Base-by-base conservation (phyloP, 2,113 vertebrate genomes). In the Tachysurus fulvidraco region DNA sequence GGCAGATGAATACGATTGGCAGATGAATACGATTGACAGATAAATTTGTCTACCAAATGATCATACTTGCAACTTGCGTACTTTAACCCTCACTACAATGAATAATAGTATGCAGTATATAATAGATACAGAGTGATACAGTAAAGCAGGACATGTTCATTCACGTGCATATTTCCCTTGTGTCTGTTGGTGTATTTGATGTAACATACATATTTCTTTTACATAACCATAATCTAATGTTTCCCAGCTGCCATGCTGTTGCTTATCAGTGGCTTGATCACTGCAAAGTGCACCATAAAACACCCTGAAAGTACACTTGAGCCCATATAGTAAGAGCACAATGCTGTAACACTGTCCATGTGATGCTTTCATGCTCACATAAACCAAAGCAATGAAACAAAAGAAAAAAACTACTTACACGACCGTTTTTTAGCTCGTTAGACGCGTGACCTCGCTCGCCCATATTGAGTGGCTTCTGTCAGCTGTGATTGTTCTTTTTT, bases 211-310 rank as follows among this genome's bases (percentile, higher is more conserved):
- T 28, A 21, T 55, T 4, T 52, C 12, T 50, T 50, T n/a, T 23
- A 44, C 71, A 50, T 23, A 46, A 50, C 8, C 23, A 52, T 46
- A 76, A n/a, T 77, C 77, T 57, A 85, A 67, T 79, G n/a, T 3
- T 25, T 8, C 44, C 44, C 59, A 2, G 44, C 7, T 78, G 74
- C 17, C 17, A 52, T 65, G 25, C 16, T 54, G 46, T 19, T 54
- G n/a, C 60, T 79, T 79, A 85, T 79, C 74, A 55, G 54, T 41
- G 11, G 19, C 52, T 62, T n/a, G 16, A 74, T 62, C 84, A 78
- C 59, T 50, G 74, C 74, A 85, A 25, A 67, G 60, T 78, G 73
- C 59, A 65, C 28, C 73, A 79, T 85, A 85, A 85, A 78, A 85
- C 59, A 9, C n/a, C 41, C 67, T 74, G 25, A 79, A 36, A 14